Evolutionary conservation across 2,113 vertebrate species (phyloP).

Genomic region (Salvelinus namaycush): DNA sequence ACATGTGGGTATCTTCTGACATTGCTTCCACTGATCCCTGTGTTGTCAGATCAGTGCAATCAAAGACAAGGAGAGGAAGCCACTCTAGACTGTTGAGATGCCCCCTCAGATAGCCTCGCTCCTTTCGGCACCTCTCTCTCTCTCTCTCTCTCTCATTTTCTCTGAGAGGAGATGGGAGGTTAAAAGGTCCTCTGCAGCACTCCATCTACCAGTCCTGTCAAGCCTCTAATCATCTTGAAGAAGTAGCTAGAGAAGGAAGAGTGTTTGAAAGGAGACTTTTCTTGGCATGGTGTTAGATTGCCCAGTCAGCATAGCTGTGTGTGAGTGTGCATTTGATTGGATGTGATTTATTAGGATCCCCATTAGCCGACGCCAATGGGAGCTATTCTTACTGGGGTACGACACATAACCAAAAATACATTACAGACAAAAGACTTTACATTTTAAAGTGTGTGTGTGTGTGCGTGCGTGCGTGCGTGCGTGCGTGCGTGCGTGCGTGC

Average conservation of each 20-base stretch:
- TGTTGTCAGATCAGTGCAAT: background rate
- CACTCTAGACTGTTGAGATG: background rate
- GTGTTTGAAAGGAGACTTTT: slow-evolving; percentile 55
- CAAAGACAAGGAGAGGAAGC: background rate
- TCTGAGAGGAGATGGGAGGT: slow-evolving; percentile 26
- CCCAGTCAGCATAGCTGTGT: slow-evolving; percentile 7
- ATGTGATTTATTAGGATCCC: background rate
- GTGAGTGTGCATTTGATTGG: background rate
- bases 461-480: too few relatives aligned
- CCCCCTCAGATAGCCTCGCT: too few relatives aligned
- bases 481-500: too few relatives aligned
- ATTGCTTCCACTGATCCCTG: too few relatives aligned
- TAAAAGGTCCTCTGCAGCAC: slow-evolving; percentile 51
- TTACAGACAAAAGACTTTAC: too few relatives aligned
- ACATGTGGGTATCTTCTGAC: too few relatives aligned
- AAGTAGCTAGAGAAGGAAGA: slow-evolving; percentile 24
- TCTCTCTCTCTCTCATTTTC: background rate
- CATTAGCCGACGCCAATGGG: too few relatives aligned
- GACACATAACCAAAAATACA: too few relatives aligned
- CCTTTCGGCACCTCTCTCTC: background rate
- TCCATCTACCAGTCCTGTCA: slow-evolving; percentile 53
- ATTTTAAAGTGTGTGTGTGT: too few relatives aligned
- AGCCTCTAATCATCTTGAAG: slow-evolving; percentile 62
- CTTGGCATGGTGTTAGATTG: slow-evolving; percentile 52
- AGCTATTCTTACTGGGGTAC: too few relatives aligned